Base-by-base conservation (phyloP, 1,140 invertebrate species). In the Diabrotica undecimpunctata region DNA sequence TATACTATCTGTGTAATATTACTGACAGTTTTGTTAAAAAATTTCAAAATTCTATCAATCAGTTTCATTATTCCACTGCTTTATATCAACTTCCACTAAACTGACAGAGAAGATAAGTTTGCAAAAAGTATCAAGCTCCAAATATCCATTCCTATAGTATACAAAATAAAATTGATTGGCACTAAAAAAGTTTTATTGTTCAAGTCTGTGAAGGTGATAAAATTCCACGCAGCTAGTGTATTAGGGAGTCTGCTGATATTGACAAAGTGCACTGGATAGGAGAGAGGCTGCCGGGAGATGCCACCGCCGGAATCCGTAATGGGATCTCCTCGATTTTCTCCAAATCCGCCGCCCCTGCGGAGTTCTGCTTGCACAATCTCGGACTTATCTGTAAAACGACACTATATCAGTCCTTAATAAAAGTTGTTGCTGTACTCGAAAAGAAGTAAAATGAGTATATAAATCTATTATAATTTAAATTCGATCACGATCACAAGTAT, bases 321-420 rank as follows among this genome's bases (percentile, higher is more conserved):
- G 85, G 84, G 25, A 87, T 82, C 72, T 90, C 88, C 75, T 89
- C 87, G 69, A 90, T 90, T 70, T 87, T 83, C 72, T 88, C 87
- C 66, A 89, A 76, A 79, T 90, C 88, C 5, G 86, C 86, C 25
- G 87, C 86, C 8, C 88, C 88, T 5, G 86, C 85, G 11, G 88
- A 89, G 75, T 89, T 89, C 73, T 89, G 88, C 69, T 89, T 89
- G 74, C 83, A 87, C 7, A 88, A 77, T 54, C 80, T 79, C 37
- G 79, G 79, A 59, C 69, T 76, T 50, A 63, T 63, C 73, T 77
- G 65, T 54, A 73, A 72, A 53, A 41, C 13, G 53, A 25, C n/a
- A 13, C 9, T 25, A 12, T 11, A 11, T 54, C 14, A 54, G 8
- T 54, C n/a, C 5, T 54, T 54, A 54, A 50, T 50, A 54, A 54